phyloP scores from a whole-genome alignment of 37 sponge, comb jelly and placozoan genomes.

The Lycopodina hypogea region DNA sequence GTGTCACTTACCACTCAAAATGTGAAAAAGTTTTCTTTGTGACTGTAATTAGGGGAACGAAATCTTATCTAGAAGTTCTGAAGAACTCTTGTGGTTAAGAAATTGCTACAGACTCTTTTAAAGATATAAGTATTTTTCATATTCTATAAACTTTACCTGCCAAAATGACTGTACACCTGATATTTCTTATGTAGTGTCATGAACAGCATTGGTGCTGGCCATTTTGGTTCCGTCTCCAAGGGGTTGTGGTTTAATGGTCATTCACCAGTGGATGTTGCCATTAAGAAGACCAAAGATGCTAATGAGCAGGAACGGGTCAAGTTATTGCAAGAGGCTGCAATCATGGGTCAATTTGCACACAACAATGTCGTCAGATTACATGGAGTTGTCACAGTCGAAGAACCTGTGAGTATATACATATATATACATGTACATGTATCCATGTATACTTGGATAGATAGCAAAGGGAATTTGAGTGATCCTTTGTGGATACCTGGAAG shows the following conservation, averaged over 20 bases:
- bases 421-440: not conserved
- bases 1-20: too few relatives aligned
- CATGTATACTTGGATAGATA: not conserved
- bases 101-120: too few relatives aligned
- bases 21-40: too few relatives aligned
- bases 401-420: conserved; percentile 44
- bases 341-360: conserved; percentile 62
- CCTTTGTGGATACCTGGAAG: too few relatives aligned
- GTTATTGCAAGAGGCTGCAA: conserved; percentile 61
- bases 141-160: too few relatives aligned
- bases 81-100: too few relatives aligned
- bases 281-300: conserved; percentile 43
- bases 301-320: conserved; percentile 37
- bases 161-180: too few relatives aligned
- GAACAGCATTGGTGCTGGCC: conserved; percentile 46
- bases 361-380: conserved; percentile 40
- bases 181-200: conserved; percentile 10
- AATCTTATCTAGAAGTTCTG: too few relatives aligned
- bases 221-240: conserved; percentile 64
- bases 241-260: conserved; percentile 31
- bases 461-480: too few relatives aligned
- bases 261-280: conserved; percentile 34
- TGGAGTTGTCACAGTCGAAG: conserved; percentile 56
- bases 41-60: too few relatives aligned
- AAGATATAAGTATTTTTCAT: too few relatives aligned